Conservation (phyloP, 1,140 invertebrate species). For the Spodoptera litura region DNA sequence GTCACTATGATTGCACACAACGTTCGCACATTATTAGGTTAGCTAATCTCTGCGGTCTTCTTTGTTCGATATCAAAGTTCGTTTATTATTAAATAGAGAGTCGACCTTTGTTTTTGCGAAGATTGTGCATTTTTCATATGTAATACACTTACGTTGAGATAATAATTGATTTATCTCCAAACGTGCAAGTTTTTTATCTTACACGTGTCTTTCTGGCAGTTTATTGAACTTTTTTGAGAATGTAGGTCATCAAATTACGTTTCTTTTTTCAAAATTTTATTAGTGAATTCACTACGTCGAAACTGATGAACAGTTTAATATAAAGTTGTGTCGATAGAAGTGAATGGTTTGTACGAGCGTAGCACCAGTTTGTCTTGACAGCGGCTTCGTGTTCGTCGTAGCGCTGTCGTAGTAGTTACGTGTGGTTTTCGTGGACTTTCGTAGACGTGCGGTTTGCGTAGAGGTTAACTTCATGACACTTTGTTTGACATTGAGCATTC, state of each 20-base stretch:
- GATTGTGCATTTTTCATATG: slow-evolving; percentile 8
- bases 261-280: too few species aligned
- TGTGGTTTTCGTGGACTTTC: too few species aligned
- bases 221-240: background rate
- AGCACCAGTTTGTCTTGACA: too few species aligned
- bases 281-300: too few species aligned
- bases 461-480: too few species aligned
- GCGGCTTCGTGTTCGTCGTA: too few species aligned
- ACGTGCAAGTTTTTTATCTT: background rate
- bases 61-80: slow-evolving; percentile 28
- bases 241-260: background rate
- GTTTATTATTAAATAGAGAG: slow-evolving; percentile 5
- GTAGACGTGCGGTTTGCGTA: too few species aligned
- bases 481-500: too few species aligned
- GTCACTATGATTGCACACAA: slow-evolving; percentile 19
- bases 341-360: too few species aligned
- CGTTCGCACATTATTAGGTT: slow-evolving; percentile 33
- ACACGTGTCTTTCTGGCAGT: background rate
- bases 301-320: too few species aligned
- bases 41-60: slow-evolving; percentile 26
- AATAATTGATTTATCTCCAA: background rate
- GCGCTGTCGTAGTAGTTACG: too few species aligned
- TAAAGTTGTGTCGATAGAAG: too few species aligned
- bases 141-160: background rate
- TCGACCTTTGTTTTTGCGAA: slow-evolving; percentile 9